phyloP scores from a whole-genome alignment of 53 echinoderm and acorn worm genomes.

The Arbacia lixula region DNA sequence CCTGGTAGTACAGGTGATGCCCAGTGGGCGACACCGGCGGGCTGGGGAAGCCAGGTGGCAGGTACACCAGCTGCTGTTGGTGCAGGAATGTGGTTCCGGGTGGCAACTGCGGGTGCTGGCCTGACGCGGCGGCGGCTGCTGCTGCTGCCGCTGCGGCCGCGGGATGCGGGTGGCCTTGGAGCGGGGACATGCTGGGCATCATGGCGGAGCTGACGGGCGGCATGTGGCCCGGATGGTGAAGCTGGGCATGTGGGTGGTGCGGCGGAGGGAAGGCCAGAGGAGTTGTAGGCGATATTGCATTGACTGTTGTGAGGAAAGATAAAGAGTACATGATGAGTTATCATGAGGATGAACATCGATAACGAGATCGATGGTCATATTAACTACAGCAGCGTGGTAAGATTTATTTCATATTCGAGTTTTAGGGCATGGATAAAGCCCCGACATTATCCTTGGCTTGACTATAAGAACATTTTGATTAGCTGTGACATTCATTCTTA shows the following conservation, averaged over 20 bases:
- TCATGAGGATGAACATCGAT: no score
- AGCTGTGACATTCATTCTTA: no score
- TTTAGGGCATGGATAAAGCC: no score
- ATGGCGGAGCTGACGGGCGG: conserved; percentile 51
- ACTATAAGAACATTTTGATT: no score
- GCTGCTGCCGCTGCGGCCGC: conserved; percentile 27
- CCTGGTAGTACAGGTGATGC: conserved; percentile 83
- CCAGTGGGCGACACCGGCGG: conserved; percentile 89
- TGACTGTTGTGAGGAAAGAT: conserved; percentile 30
- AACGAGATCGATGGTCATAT: no score
- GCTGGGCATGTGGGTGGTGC: conserved; percentile 53
- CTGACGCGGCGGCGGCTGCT: conserved; percentile 12
- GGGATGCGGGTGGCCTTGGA: neutral
- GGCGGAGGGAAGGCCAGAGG: conserved; percentile 67
- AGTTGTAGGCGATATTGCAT: conserved; percentile 85
- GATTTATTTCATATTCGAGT: no score
- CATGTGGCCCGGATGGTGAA: conserved; percentile 19
- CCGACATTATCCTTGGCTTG: no score
- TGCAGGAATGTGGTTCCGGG: conserved; percentile 48
- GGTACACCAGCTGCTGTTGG: conserved; percentile 50
- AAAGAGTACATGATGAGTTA: neutral
- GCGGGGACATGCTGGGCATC: conserved; percentile 46
- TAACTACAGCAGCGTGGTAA: no score
- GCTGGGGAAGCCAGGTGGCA: conserved; percentile 69
- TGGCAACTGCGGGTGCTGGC: conserved; percentile 58